Evolutionary conservation across 2,797 vertebrate species (phyloP).

Genomic region (Geotrypetes seraphini): DNA sequence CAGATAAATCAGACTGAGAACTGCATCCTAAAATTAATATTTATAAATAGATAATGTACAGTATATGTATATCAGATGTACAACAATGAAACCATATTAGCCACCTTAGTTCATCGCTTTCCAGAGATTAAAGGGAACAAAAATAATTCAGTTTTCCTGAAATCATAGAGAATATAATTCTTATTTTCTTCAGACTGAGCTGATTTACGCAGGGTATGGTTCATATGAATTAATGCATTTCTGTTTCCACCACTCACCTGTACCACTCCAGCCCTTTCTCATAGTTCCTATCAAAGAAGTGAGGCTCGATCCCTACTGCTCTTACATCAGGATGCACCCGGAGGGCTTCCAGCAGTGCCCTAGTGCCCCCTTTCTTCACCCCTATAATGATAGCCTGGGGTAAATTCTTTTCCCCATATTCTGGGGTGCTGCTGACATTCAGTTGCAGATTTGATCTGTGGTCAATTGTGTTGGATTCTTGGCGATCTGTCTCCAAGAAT

Average conservation of each 20-base stretch:
- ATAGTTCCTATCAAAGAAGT: constrained; percentile 98
- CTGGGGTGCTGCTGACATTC: constrained; percentile 62
- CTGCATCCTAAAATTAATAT: too few relatives aligned
- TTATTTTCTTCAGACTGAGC: too few relatives aligned
- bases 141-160: too few relatives aligned
- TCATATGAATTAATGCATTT: too few relatives aligned
- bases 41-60: too few relatives aligned
- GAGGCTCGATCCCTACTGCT: constrained; percentile 91
- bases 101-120: too few relatives aligned
- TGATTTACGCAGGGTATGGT: too few relatives aligned
- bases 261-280: constrained; percentile 94
- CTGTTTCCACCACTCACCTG: constrained; percentile 72
- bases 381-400: constrained; percentile 94
- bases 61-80: too few relatives aligned
- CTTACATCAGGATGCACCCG: constrained; percentile 91
- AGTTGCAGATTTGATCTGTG: constrained; percentile 60
- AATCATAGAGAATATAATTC: too few relatives aligned
- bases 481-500: constrained; percentile 55
- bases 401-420: constrained; percentile 88
- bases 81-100: too few relatives aligned
- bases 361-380: constrained; percentile 93
- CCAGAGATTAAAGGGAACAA: too few relatives aligned
- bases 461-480: constrained; percentile 75
- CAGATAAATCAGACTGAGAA: too few relatives aligned
- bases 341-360: constrained; percentile 88